phyloP scores from a whole-genome alignment of 2,113 vertebrate species.

The Melanostigma gelatinosum region DNA sequence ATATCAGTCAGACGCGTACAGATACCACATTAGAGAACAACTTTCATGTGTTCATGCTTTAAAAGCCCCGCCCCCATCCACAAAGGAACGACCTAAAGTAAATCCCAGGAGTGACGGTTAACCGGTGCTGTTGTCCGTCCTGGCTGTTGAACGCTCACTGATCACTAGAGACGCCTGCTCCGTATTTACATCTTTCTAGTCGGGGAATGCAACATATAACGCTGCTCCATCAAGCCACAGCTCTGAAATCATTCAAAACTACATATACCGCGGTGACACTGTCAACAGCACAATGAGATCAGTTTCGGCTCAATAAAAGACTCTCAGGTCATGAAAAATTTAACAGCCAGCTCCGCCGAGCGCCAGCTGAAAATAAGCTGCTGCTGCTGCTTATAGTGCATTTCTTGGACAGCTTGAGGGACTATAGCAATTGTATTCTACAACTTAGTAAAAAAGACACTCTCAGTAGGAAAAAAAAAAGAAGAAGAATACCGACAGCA shows the following conservation, averaged over 20 bases:
- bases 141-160: constrained; percentile 4
- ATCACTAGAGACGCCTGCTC: constrained; percentile 27
- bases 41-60: neutral
- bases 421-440: constrained; percentile 39
- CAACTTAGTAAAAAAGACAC: constrained; percentile 30
- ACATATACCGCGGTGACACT: constrained; percentile 45
- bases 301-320: constrained; percentile 65
- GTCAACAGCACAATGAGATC: constrained; percentile 56
- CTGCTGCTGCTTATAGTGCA: constrained; percentile 49
- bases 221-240: constrained; percentile 10
- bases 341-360: constrained; percentile 50
- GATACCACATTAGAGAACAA: constrained; percentile 1
- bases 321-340: constrained; percentile 65
- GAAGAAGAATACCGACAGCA: neutral
- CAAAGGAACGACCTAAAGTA: constrained; percentile 1
- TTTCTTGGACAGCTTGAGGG: constrained; percentile 50
- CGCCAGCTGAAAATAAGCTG: constrained; percentile 50
- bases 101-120: constrained; percentile 10
- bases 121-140: neutral
- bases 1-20: neutral
- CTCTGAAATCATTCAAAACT: constrained; percentile 50
- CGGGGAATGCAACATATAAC: constrained; percentile 15
- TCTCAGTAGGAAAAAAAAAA: constrained; percentile 5
- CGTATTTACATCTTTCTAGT: constrained; percentile 16
- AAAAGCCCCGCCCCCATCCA: neutral